Base-by-base conservation (phyloP, 2,113 vertebrate species). In the Otis tarda region DNA sequence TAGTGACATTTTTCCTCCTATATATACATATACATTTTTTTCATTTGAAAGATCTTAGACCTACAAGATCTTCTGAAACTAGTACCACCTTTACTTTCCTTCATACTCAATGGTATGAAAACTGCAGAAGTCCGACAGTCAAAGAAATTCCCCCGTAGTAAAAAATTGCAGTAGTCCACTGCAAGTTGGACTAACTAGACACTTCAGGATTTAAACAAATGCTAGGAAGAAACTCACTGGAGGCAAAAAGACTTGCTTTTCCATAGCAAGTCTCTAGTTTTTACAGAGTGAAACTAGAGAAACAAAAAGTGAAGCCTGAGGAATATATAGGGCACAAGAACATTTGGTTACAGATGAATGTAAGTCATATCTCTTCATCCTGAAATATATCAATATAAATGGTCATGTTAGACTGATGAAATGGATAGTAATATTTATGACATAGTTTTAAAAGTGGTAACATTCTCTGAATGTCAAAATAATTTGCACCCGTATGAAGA, bases 391-490 rank as follows among this genome's bases (percentile, higher is more conserved):
- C 33, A 59, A 2, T 77, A 83, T 74, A 73, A 90, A 77, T n/a
- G 16, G 43, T 28, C 47, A 25, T 41, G n/a, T n/a, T 83, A 47
- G 25, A 61, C 23, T 52, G 47, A 83, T 77, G n/a, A 90, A 90
- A 93, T 10, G 23, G 33, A 84, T 24, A 83, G 39, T 56, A 77
- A 59, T 70, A 69, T 77, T 70, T 81, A 74, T 45, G 25, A 61
- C 20, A 55, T 17, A n/a, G 7, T 37, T 91, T 49, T 39, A 89
- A 93, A 91, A 76, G 60, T 27, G 24, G 20, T 69, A 89, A 49
- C 35, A 55, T 57, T 91, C 37, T 65, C 75, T 80, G 65, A 95
- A 90, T 71, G 75, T 94, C 84, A 83, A 76, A 83, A 85, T 67
- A 86, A 94, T 80, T 93, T 79, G 27, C 59, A 59, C 23, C 43